Evolutionary conservation across 2,888 invertebrate species (phyloP).

Genomic region (Oscheius sp.): DNA sequence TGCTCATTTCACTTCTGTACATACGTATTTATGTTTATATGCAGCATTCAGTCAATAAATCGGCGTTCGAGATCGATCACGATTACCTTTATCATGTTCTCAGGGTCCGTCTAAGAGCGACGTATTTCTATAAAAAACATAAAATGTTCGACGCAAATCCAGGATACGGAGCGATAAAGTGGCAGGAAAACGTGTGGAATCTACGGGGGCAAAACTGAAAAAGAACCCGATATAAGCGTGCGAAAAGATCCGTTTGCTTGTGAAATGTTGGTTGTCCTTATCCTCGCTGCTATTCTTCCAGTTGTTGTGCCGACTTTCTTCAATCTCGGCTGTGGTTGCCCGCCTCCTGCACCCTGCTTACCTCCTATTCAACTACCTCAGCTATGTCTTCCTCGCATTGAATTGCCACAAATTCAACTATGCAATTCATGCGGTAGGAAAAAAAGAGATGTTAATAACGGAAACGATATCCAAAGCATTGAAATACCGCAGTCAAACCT

Average conservation of each 20-base stretch:
- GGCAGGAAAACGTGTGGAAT: neutral
- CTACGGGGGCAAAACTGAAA: slow-evolving; percentile 14
- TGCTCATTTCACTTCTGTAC: neutral
- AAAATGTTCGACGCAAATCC: neutral
- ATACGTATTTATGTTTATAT: neutral
- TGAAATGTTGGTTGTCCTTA: no score
- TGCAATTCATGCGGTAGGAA: slow-evolving; percentile 22
- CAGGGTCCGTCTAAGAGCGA: no score
- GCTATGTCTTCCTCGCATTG: slow-evolving; percentile 3
- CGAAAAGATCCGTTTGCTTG: neutral
- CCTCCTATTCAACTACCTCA: slow-evolving; percentile 23
- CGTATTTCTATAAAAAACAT: neutral
- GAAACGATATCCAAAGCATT: neutral
- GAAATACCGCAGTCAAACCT: neutral
- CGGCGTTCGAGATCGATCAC: no score
- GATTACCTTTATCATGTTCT: no score
- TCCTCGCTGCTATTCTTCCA: neutral
- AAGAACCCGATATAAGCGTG: neutral
- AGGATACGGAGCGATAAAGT: neutral
- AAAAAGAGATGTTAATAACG: slow-evolving; percentile 7
- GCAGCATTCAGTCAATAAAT: no score
- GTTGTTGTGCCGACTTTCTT: neutral
- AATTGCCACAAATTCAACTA: neutral
- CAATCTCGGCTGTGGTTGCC: slow-evolving; percentile 24
- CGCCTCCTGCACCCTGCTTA: slow-evolving; percentile 9